Conservation (phyloP, 2,113 vertebrate genomes). For the Rhabdomys dilectus region DNA sequence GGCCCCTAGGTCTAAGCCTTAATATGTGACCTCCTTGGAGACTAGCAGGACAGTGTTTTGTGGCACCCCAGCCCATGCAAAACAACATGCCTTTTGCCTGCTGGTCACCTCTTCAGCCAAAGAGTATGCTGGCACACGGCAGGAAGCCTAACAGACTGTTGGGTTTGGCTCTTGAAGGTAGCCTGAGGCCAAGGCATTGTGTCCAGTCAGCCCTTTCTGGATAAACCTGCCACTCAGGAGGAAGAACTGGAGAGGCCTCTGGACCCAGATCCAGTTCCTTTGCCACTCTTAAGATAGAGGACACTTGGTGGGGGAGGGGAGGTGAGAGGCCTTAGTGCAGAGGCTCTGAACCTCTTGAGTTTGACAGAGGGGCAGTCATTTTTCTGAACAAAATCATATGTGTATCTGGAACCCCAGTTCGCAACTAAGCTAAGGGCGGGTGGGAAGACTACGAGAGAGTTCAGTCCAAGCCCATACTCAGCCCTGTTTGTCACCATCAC, state of each 20-base stretch:
- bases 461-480: not conserved
- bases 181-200: constrained; percentile 60
- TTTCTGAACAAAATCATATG: not conserved
- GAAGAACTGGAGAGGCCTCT: not conserved
- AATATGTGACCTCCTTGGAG: not conserved
- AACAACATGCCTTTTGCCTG: not conserved
- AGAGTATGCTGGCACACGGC: constrained; percentile 30
- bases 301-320: not conserved
- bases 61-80: not conserved
- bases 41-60: not conserved
- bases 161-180: constrained; percentile 52
- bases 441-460: not conserved
- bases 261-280: not conserved
- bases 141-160: constrained; percentile 57
- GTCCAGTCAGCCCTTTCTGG: constrained; percentile 62
- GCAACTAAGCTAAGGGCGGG: not conserved
- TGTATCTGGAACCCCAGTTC: not conserved
- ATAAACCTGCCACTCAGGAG: not conserved
- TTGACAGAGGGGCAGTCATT: not conserved
- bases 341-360: not conserved
- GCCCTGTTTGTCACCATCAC: not conserved
- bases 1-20: not conserved
- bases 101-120: constrained; percentile 42
- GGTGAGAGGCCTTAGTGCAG: not conserved
- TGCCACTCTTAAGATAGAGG: not conserved